These are phyloP conservation scores for Ectemnius cavifrons DNA, from an alignment of 2,888 invertebrate genomes.

Conservation along the genomic window DNA sequence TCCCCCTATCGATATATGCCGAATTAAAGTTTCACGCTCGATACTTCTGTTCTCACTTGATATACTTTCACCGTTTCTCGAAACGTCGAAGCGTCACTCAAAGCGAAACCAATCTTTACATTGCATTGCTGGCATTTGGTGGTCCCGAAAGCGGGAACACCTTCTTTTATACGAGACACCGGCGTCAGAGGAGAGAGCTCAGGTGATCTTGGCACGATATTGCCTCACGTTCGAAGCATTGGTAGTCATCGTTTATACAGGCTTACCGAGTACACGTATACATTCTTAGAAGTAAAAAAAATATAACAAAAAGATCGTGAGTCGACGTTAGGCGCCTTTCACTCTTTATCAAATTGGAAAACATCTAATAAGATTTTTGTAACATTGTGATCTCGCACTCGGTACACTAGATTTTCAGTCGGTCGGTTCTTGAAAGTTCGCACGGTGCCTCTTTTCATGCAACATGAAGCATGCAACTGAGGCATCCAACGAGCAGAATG, in stretches of 20 bases:
- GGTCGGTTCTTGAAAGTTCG: no score
- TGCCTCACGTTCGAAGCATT: background rate
- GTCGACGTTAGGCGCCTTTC: conserved; percentile 10
- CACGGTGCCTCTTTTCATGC: no score
- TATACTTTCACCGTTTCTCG: background rate
- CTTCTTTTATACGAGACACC: background rate
- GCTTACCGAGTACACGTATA: no score
- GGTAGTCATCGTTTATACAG: no score
- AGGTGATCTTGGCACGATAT: background rate
- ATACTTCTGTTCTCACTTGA: background rate
- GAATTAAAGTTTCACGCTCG: conserved; percentile 1
- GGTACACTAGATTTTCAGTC: background rate
- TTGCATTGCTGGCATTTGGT: background rate
- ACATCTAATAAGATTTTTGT: conserved; percentile 7
- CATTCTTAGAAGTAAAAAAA: background rate
- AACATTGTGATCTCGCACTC: background rate
- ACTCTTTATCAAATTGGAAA: conserved; percentile 3
- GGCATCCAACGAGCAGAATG: no score
- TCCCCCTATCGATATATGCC: background rate
- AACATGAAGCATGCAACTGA: no score
- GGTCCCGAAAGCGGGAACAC: background rate
- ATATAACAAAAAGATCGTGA: conserved; percentile 17
- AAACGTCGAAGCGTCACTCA: conserved; percentile 3
- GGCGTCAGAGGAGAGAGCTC: background rate
- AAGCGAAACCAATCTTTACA: background rate